Conservation (phyloP, 1,140 invertebrate genomes). For the Globodera rostochiensis region DNA sequence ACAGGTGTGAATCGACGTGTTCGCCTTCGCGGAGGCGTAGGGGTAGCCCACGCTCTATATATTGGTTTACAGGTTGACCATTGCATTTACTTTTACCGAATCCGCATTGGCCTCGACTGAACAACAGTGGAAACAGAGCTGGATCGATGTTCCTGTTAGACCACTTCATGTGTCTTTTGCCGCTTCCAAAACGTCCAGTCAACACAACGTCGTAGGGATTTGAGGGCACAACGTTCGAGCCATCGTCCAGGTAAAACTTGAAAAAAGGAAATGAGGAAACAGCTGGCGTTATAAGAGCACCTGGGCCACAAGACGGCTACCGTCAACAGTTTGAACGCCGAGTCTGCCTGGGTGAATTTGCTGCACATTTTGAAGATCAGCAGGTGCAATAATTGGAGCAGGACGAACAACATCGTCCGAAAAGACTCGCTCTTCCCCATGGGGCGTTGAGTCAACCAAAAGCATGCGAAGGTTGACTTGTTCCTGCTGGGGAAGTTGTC, state of each 20-base stretch:
- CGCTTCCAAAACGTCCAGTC: not conserved
- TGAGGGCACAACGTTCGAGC: not conserved
- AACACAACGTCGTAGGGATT: not conserved
- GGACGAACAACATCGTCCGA: too few relatives aligned
- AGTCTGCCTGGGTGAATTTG: slow-evolving; percentile 1
- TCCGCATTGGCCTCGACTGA: not conserved
- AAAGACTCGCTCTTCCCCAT: not conserved
- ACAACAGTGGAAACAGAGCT: not conserved
- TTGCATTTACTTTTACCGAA: not conserved
- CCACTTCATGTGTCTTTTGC: not conserved
- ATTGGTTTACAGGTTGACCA: too few relatives aligned
- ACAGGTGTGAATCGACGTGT: not conserved
- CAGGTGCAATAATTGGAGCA: not conserved
- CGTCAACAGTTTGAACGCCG: not conserved
- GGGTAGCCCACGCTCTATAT: not conserved
- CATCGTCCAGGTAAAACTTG: not conserved
- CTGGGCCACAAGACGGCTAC: not conserved
- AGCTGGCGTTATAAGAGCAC: not conserved
- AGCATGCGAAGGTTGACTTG: not conserved
- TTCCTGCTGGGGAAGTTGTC: not conserved
- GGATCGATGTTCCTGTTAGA: slow-evolving; percentile 3
- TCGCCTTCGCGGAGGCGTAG: not conserved
- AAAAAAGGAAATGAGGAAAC: not conserved
- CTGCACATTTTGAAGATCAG: not conserved
- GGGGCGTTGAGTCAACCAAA: not conserved